Percentiles rank a stretch among this genome's conserved stretches.
Conservation (phyloP, 2,113 vertebrate species). For the Microtus oregoni region DNA sequence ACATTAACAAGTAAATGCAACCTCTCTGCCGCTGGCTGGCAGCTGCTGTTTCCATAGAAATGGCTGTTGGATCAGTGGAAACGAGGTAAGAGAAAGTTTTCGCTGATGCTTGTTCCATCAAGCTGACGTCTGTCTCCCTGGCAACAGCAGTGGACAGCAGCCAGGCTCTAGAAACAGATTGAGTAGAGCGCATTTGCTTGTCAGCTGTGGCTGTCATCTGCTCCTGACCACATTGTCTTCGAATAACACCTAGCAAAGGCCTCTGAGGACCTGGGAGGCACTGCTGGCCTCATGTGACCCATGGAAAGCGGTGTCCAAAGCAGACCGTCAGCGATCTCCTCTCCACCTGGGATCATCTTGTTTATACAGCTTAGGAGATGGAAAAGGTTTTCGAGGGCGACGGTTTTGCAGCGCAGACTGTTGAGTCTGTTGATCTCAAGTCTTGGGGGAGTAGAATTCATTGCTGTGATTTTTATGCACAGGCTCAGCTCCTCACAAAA, state of each 20-base stretch:
- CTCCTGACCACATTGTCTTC: conserved; percentile 51
- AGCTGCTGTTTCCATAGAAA: conserved; percentile 79
- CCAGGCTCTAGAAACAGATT: conserved; percentile 47
- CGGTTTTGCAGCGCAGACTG: not conserved
- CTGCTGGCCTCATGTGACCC: not conserved
- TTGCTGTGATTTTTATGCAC: not conserved
- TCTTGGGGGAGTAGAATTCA: conserved; percentile 58
- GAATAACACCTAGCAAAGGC: not conserved
- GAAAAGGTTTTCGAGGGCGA: not conserved
- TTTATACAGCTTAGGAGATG: not conserved
- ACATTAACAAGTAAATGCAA: conserved; percentile 64
- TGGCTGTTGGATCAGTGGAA: conserved; percentile 73
- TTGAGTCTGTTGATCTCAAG: conserved; percentile 41
- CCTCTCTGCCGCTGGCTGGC: conserved; percentile 49
- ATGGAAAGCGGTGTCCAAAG: not conserved
- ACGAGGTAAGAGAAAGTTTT: conserved; percentile 79
- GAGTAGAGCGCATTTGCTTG: conserved; percentile 40
- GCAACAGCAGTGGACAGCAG: conserved; percentile 75
- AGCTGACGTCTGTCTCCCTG: conserved; percentile 75
- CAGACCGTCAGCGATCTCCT: not conserved
- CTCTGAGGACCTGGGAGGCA: conserved; percentile 21
- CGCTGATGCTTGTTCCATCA: conserved; percentile 75
- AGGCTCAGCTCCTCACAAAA: conserved; percentile 56
- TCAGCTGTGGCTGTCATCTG: conserved; percentile 73
- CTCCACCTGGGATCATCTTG: not conserved